phyloP scores from a whole-genome alignment of 2,797 vertebrate genomes.

The Aphelocoma californica region DNA sequence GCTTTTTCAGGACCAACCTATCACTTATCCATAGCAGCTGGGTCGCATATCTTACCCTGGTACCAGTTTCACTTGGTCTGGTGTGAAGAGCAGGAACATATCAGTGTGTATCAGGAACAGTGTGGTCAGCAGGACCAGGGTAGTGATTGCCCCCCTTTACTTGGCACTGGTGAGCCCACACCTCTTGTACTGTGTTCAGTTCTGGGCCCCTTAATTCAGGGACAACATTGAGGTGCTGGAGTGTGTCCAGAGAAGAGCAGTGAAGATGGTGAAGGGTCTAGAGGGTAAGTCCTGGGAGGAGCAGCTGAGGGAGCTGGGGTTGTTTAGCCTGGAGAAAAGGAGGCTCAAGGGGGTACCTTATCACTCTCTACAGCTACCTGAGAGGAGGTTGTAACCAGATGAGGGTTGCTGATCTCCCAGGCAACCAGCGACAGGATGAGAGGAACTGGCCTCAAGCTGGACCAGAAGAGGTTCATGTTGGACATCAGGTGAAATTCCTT shows the following conservation, averaged over 20 bases:
- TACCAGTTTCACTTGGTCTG: background rate
- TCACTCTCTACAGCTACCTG: background rate
- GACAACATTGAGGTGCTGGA: background rate
- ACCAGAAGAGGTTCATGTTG: background rate
- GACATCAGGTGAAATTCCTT: background rate
- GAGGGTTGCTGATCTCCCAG: background rate
- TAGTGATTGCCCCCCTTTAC: background rate
- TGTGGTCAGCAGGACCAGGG: background rate
- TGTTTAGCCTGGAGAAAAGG: background rate
- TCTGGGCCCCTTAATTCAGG: background rate
- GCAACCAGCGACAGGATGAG: background rate
- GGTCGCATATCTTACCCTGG: rapidly evolving
- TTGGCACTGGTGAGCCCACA: background rate
- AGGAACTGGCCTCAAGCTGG: background rate
- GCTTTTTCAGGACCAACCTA: background rate
- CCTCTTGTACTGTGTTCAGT: background rate
- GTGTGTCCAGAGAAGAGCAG: background rate
- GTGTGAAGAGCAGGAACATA: background rate
- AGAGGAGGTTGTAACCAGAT: background rate
- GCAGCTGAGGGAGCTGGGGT: background rate
- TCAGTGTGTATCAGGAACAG: background rate
- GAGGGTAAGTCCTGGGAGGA: background rate
- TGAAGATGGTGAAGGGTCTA: background rate
- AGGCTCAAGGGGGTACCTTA: rapidly evolving
- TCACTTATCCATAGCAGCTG: background rate